Evolutionary conservation across 2,113 vertebrate species (phyloP).

Genomic region (Numida meleagris): DNA sequence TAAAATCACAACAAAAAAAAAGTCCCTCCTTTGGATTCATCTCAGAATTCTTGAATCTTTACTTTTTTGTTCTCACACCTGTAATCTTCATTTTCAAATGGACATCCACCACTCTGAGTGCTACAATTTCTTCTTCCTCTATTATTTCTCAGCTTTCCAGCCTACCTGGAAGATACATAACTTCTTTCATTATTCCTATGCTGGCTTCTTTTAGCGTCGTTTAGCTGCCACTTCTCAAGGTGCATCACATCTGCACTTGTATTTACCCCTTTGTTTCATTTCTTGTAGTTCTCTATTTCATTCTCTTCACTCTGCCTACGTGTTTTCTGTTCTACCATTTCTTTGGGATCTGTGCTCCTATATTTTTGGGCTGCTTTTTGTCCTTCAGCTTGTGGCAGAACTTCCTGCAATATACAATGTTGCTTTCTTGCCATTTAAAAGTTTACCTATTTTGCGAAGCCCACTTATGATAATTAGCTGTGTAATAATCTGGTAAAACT

Average conservation of each 20-base stretch:
- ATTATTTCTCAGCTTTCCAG: background rate
- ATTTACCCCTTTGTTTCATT: background rate
- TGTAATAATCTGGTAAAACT: background rate
- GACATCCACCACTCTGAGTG: background rate
- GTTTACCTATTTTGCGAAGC: background rate
- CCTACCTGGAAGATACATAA: background rate
- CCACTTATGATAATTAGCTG: background rate
- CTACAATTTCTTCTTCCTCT: background rate
- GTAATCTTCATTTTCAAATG: background rate
- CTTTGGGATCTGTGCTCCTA: background rate
- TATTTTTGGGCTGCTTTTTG: background rate
- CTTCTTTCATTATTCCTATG: background rate
- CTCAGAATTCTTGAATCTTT: background rate
- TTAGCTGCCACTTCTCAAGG: background rate
- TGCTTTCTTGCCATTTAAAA: background rate
- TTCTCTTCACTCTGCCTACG: background rate
- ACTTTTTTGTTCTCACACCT: background rate
- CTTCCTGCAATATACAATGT: background rate
- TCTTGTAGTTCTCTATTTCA: background rate
- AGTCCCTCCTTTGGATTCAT: background rate
- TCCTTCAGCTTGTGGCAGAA: background rate
- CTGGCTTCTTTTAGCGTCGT: background rate
- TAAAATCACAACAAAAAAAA: background rate
- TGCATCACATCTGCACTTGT: background rate
- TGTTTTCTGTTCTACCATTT: background rate